These are phyloP conservation scores for Thaumatotibia leucotreta DNA, from an alignment of 1,140 invertebrate species.

Conservation along the genomic window DNA sequence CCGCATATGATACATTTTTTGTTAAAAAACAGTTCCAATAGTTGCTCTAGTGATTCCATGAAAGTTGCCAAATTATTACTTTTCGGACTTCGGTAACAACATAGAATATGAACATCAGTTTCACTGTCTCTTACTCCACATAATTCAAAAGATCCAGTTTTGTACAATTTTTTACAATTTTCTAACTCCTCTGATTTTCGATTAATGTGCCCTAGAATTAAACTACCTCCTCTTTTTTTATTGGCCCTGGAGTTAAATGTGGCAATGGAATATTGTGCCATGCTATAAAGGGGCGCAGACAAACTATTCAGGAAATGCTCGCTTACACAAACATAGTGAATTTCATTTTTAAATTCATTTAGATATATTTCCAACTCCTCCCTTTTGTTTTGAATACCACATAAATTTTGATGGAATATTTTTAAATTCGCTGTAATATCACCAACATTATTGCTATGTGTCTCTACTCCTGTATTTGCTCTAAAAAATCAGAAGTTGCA, in stretches of 20 bases:
- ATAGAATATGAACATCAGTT: conserved; percentile 9
- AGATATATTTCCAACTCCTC: conserved; percentile 18
- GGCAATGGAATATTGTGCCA: not conserved
- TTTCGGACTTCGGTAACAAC: conserved; percentile 1
- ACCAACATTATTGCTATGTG: not conserved
- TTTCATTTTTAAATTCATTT: not conserved
- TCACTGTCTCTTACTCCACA: conserved; percentile 15
- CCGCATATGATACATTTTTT: no score
- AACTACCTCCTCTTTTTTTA: conserved; percentile 17
- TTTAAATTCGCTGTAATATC: not conserved
- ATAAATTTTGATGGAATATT: conserved; percentile 20
- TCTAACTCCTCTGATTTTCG: not conserved
- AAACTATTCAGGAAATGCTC: conserved; percentile 19
- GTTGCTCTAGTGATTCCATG: conserved; percentile 5
- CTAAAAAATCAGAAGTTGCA: no score
- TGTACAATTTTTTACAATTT: conserved; percentile 14
- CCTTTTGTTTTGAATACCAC: conserved; percentile 13
- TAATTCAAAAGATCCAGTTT: conserved; percentile 14
- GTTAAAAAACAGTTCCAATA: conserved; percentile 5
- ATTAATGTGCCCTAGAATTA: not conserved
- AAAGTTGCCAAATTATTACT: not conserved
- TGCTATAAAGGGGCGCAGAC: not conserved
- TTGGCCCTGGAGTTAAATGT: conserved; percentile 13
- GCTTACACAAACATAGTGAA: conserved; percentile 9
- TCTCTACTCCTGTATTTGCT: no score